Percentiles rank a stretch among this genome's conserved stretches.
These are phyloP conservation scores for Melopsittacus undulatus DNA, from an alignment of 2,797 vertebrate genomes.

Conservation along the genomic window DNA sequence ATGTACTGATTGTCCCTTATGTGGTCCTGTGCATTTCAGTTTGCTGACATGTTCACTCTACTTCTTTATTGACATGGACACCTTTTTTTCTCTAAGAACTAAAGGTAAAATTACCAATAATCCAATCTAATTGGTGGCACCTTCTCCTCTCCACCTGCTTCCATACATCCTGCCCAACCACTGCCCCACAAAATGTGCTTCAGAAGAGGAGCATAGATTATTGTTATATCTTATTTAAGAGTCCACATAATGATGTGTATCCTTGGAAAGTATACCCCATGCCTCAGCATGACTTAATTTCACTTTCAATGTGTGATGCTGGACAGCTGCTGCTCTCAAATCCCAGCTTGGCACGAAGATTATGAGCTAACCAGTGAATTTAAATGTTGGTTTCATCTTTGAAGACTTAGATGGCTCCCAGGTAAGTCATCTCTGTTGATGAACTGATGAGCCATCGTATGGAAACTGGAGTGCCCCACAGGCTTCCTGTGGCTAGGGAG, in stretches of 20 bases:
- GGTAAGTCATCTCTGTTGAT: not conserved
- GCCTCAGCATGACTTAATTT: not conserved
- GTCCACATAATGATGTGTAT: not conserved
- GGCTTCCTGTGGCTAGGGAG: not conserved
- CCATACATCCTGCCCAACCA: not conserved
- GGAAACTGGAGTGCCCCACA: not conserved
- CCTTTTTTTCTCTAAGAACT: not conserved
- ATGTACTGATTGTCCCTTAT: not conserved
- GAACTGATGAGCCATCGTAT: not conserved
- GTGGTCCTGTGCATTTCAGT: not conserved
- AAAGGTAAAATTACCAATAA: not conserved
- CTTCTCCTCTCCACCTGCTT: not conserved
- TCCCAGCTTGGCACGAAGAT: not conserved
- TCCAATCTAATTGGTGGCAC: not conserved
- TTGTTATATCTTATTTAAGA: not conserved
- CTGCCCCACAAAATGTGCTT: not conserved
- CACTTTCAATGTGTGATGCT: not conserved
- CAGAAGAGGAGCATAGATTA: not conserved
- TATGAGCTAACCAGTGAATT: not conserved
- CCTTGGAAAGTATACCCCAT: not conserved
- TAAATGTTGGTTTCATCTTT: not conserved
- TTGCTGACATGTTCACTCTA: not conserved
- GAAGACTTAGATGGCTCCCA: not conserved
- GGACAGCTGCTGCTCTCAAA: not conserved
- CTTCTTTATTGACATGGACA: not conserved